Base-by-base conservation (phyloP, 2,888 invertebrate species). In the Dioctria rufipes region DNA sequence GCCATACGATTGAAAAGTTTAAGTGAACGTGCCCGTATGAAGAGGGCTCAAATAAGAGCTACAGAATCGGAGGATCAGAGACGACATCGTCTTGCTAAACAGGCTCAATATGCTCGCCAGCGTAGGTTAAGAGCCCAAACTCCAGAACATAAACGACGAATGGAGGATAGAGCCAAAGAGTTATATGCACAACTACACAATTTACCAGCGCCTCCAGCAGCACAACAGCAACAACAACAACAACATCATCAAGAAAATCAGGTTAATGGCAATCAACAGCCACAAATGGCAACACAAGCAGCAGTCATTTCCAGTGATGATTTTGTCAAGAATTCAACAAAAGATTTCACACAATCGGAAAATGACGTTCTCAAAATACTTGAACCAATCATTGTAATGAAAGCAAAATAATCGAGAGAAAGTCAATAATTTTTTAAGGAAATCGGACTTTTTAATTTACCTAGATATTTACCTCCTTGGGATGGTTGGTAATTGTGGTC, bases 311-410 rank as follows among this genome's bases (percentile, higher is more conserved):
- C 79, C n/a, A 80, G 66, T 43, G 84, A 84, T 63, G 83, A 84
- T 61, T 85, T 85, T 77, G 85, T 83, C 5, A 85, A 85, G 81
- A 85, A 85, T 77, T 85, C 86, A 40, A 84, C 85, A 73, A 86
- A 86, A 81, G 86, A 86, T 81, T 86, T 85, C 80, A 84, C 84
- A 37, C 86, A 86, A 83, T 86, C 86, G 13, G 88, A 89, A 79
- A 89, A 89, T 80, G 89, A 89, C 83, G 88, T 89, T 85, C 85
- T 89, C 67, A 89, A 89, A 85, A 89, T 89, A 84, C 88, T 89
- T 83, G 89, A 89, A 86, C 89, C 89, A 78, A 89, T 89, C 83
- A 89, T 89, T 84, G 88, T 89, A 80, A 89, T 89, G 89, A 89
- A 89, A 85, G 89, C 89, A 81, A 89, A 89, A 86, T 89, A 88